A percentile compares a stretch with the other conserved stretches of the same genome.
Evolutionary conservation across 2,888 invertebrate species (phyloP).

Genomic region (Alloscopus bannaensis): DNA sequence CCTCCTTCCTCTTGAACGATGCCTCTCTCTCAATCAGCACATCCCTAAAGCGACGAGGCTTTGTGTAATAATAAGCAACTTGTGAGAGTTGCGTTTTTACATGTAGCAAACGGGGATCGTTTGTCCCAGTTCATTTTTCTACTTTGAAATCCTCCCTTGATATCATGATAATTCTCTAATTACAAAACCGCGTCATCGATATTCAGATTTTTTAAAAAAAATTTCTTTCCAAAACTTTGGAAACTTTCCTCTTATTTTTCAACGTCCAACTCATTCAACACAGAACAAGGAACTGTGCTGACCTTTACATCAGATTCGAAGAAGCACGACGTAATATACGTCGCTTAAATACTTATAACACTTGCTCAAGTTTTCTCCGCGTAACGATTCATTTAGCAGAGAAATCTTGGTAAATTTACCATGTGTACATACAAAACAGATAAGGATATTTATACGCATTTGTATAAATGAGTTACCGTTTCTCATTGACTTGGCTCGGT

Average conservation of each 20-base stretch:
- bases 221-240: too few relatives aligned
- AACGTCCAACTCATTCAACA: too few relatives aligned
- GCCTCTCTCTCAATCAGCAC: not conserved
- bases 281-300: too few relatives aligned
- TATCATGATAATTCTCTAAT: not conserved
- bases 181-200: not conserved
- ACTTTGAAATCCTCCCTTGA: not conserved
- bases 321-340: too few relatives aligned
- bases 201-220: too few relatives aligned
- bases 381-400: too few relatives aligned
- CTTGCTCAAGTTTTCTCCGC: too few relatives aligned
- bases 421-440: not conserved
- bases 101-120: not conserved
- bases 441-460: not conserved
- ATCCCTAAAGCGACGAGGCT: too few relatives aligned
- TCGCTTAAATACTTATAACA: too few relatives aligned
- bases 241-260: too few relatives aligned
- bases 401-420: not conserved
- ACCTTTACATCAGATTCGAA: too few relatives aligned
- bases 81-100: not conserved
- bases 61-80: too few relatives aligned
- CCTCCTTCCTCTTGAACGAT: slow-evolving; percentile 3
- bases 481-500: not conserved
- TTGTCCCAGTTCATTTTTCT: not conserved
- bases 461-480: not conserved